These are phyloP conservation scores for Junonia oenone DNA, from an alignment of 2,888 invertebrate species.

Conservation along the genomic window DNA sequence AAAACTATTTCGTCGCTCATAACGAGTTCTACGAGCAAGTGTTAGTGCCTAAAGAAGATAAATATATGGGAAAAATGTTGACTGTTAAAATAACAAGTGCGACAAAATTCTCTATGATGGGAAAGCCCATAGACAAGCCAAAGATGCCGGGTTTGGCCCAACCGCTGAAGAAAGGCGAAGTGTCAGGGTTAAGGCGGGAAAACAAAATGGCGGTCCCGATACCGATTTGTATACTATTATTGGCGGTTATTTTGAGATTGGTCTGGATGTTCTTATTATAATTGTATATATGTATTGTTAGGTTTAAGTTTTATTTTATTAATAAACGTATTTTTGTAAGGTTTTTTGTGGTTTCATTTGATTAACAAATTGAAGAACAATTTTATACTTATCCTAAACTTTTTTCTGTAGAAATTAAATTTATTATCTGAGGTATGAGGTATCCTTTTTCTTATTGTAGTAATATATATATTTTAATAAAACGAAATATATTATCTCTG, in stretches of 20 bases:
- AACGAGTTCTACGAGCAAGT: constrained; percentile 96
- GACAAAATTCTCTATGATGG: constrained; percentile 89
- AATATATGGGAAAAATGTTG: constrained; percentile 90
- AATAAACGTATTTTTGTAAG: constrained; percentile 26
- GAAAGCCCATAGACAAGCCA: constrained; percentile 81
- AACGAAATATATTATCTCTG: too few species aligned
- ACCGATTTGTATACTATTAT: constrained; percentile 51
- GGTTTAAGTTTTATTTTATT: background rate
- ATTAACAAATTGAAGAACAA: too few species aligned
- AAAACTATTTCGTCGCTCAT: constrained; percentile 94
- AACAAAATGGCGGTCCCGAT: constrained; percentile 46
- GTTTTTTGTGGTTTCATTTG: constrained; percentile 10
- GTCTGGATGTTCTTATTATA: constrained; percentile 67
- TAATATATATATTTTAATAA: too few species aligned
- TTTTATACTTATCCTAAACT: too few species aligned
- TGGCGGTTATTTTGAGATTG: constrained; percentile 63
- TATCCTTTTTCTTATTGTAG: too few species aligned
- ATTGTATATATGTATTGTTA: constrained; percentile 11
- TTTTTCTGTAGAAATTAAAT: too few species aligned
- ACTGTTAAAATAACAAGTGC: constrained; percentile 85
- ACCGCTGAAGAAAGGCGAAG: constrained; percentile 74
- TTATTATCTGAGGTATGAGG: too few species aligned
- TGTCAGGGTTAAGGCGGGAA: constrained; percentile 65
- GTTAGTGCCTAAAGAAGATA: constrained; percentile 87
- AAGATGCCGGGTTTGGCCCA: constrained; percentile 73